These are phyloP conservation scores for Aphaenogaster ashmeadi DNA, from an alignment of 1,140 invertebrate genomes.

Conservation along the genomic window DNA sequence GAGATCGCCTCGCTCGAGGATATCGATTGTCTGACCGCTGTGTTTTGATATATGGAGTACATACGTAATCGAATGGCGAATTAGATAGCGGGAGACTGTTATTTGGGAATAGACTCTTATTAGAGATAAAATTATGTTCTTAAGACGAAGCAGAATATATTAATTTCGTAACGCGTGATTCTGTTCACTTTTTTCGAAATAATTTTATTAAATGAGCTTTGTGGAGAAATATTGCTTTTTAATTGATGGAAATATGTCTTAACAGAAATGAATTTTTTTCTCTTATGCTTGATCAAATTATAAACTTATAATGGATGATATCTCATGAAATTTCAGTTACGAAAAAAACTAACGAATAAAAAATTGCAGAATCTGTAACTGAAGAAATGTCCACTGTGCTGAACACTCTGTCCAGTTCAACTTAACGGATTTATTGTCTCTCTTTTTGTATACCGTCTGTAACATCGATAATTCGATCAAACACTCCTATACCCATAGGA, in stretches of 20 bases:
- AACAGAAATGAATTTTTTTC: background rate
- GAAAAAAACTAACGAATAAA: background rate
- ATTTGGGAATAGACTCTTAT: constrained; percentile 2
- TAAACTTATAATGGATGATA: background rate
- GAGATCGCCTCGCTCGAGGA: constrained; percentile 46
- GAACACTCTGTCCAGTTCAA: constrained; percentile 20
- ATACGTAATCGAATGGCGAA: background rate
- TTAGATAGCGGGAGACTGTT: constrained; percentile 7
- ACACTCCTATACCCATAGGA: constrained; percentile 54
- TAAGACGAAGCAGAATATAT: background rate
- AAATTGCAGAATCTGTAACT: background rate
- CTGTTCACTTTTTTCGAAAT: background rate
- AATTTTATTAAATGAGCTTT: background rate
- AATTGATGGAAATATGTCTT: background rate
- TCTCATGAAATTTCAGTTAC: background rate
- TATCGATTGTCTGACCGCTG: background rate
- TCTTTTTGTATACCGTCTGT: constrained; percentile 29
- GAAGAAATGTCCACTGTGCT: background rate
- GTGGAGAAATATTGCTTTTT: constrained; percentile 6
- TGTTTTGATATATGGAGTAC: constrained; percentile 38
- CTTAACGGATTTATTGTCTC: constrained; percentile 25
- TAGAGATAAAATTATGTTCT: background rate
- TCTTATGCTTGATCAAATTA: background rate
- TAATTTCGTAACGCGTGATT: background rate
- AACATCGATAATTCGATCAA: constrained; percentile 63